Evolutionary conservation across 2,888 invertebrate species (phyloP), one percentile per base, ranked within the genome.

Genomic region (Pteria penguin): DNA sequence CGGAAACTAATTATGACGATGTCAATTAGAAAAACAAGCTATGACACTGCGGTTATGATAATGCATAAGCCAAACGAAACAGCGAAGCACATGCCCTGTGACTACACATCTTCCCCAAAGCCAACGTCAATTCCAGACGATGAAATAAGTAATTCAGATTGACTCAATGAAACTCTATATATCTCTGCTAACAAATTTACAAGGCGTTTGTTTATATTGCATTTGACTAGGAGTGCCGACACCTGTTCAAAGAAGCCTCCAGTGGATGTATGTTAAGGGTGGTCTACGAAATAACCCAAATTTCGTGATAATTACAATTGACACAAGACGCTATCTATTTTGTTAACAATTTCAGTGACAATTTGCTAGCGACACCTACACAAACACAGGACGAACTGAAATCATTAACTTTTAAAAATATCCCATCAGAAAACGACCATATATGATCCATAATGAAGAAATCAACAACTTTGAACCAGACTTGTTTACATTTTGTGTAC

Each of bases 371-470:
- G 45, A 61, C 67, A 73, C 67, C 73, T 73, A 68, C 61, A 52
- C 31, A 60, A 73, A 73, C 73, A 70, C 1, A 32, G 18, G 24
- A 26, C 54, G 33, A 24, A 60, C 31, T 31, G 31, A 67, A 61
- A 67, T 67, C 67, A 73, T 73, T 73, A 73, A 73, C 73, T 73
- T 73, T 67, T 67, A 32, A 31, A 58, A 67, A 32, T 45, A 29
- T 61, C 70, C n/a, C 8, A 36, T 60, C 61, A 26, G 18, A 26
- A 22, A 26, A 29, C 27, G 60, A 60, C 60, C 60, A 27, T 8
- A 60, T 8, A 8, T 45, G 24, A 60, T 26, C 27, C 60, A 26
- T 5, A 8, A 14, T 14, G 45, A 45, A 45, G 18, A 45, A 45
- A 14, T 18, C 8, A 18, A 45, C 8, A 8, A 14, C 45, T 45